These are phyloP conservation scores for Poecilia gillii DNA, from an alignment of 2,797 vertebrate species.

Conservation along the genomic window DNA sequence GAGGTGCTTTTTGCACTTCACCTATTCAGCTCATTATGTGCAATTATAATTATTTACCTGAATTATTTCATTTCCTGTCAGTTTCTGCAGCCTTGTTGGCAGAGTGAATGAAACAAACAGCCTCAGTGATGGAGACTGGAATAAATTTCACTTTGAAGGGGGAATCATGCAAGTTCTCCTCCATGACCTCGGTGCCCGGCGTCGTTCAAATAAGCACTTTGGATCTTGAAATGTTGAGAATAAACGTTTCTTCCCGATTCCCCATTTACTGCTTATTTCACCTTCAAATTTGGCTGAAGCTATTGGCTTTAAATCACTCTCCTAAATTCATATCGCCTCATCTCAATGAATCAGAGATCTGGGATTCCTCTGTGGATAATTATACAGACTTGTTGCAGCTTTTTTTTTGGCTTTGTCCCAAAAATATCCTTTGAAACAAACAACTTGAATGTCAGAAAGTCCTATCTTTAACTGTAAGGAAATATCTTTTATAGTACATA, in stretches of 20 bases:
- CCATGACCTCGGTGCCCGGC: not conserved
- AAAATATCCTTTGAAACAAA: not conserved
- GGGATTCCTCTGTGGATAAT: not conserved
- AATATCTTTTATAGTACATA: not conserved
- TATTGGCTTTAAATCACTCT: not conserved
- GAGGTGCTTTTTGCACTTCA: not conserved
- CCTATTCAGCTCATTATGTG: slow-evolving; percentile 1
- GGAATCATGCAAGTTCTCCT: not conserved
- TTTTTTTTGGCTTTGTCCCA: not conserved
- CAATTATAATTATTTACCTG: not conserved
- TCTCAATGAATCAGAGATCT: not conserved
- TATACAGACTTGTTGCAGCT: not conserved
- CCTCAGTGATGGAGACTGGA: not conserved
- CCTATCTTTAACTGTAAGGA: not conserved
- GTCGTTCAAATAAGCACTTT: not conserved
- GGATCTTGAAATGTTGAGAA: not conserved
- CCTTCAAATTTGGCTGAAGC: not conserved
- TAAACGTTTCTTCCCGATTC: not conserved
- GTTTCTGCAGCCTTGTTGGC: not conserved
- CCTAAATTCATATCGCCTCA: not conserved
- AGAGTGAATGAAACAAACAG: not conserved
- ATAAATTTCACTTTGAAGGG: not conserved
- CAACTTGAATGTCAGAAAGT: not conserved
- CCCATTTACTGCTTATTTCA: not conserved
- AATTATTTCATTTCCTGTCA: not conserved